A percentile compares a stretch with the other conserved stretches of the same genome.
These are phyloP conservation scores for Sthenelais limicola DNA, from an alignment of 2,888 invertebrate genomes.

Conservation along the genomic window DNA sequence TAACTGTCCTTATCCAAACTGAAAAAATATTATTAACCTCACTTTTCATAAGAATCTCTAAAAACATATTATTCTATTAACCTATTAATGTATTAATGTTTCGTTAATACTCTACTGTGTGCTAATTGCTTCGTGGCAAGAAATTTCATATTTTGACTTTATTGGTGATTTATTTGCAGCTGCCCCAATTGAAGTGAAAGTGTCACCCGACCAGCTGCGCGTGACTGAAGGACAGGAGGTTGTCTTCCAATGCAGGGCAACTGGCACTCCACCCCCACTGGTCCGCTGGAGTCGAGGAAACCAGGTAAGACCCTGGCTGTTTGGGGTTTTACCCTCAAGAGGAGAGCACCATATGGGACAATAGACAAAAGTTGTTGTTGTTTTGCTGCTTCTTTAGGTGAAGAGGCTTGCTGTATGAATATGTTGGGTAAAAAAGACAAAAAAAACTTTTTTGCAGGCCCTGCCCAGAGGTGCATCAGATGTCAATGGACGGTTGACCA, in stretches of 20 bases:
- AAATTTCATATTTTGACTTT: no score
- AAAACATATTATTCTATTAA: neutral
- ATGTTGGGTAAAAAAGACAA: no score
- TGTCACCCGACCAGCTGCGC: constrained; percentile 57
- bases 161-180: constrained; percentile 20
- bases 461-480: constrained; percentile 85
- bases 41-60: no score
- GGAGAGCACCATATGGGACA: no score
- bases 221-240: constrained; percentile 83
- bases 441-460: no score
- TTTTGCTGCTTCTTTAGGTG: no score
- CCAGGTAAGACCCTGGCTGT: constrained; percentile 33
- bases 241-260: constrained; percentile 93
- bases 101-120: neutral
- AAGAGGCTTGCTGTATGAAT: no score
- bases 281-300: constrained; percentile 79
- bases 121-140: neutral
- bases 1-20: no score
- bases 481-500: constrained; percentile 85
- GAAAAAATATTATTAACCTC: no score
- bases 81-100: neutral
- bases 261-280: constrained; percentile 83
- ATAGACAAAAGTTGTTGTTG: no score
- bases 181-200: constrained; percentile 40
- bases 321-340: neutral